These are phyloP conservation scores for Notospermus geniculatus DNA, from an alignment of 1,140 invertebrate genomes.

Conservation along the genomic window DNA sequence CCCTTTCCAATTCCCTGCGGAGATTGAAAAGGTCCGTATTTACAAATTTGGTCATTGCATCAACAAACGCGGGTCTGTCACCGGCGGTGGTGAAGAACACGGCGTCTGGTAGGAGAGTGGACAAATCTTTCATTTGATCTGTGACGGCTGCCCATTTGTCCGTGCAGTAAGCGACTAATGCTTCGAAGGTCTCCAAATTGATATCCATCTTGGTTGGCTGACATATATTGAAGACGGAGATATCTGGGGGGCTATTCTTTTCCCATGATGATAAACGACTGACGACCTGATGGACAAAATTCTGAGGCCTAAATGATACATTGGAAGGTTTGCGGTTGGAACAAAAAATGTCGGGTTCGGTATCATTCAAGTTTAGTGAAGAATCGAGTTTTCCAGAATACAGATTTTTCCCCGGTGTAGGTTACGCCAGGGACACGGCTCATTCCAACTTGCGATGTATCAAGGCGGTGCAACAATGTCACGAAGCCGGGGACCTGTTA, in stretches of 20 bases:
- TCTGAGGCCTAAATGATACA: too few relatives aligned
- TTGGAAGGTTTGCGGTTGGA: too few relatives aligned
- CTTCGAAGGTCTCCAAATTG: not conserved
- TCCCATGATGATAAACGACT: too few relatives aligned
- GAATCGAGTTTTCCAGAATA: not conserved
- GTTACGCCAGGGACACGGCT: not conserved
- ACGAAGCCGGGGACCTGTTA: not conserved
- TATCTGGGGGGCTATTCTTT: too few relatives aligned
- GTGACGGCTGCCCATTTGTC: slow-evolving; percentile 5
- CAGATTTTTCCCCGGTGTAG: not conserved
- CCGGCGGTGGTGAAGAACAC: not conserved
- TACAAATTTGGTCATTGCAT: not conserved
- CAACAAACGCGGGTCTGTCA: not conserved
- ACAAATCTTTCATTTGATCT: not conserved
- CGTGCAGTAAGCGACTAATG: not conserved
- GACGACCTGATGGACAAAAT: too few relatives aligned
- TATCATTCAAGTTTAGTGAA: too few relatives aligned
- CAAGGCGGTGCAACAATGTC: not conserved
- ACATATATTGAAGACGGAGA: not conserved
- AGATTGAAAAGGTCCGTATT: not conserved
- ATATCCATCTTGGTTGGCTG: not conserved
- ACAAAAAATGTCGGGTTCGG: too few relatives aligned
- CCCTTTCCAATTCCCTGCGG: not conserved
- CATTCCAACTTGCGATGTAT: not conserved
- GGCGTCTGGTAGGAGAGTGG: not conserved